phyloP scores from a whole-genome alignment of 2,888 invertebrate species.

The Callinectes sapidus region DNA sequence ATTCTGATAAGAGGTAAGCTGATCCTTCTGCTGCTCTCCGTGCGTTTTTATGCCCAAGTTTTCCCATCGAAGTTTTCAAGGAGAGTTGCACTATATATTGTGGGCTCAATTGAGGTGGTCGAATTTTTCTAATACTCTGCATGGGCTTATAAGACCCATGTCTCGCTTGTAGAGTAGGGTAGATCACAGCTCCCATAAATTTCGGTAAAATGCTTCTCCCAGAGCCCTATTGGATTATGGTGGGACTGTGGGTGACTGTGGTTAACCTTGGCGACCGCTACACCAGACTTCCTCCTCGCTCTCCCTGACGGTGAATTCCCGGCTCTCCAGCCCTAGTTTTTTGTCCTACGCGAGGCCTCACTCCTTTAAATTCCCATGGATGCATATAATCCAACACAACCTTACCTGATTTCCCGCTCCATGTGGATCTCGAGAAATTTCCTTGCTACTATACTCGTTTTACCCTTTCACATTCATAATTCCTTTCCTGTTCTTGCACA shows the following conservation, averaged over 20 bases:
- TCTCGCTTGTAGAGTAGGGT: too few relatives aligned
- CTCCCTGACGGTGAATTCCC: constrained; percentile 30
- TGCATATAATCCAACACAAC: not conserved
- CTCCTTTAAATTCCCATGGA: not conserved
- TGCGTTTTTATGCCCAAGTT: too few relatives aligned
- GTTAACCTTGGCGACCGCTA: constrained; percentile 22
- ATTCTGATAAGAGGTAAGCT: too few relatives aligned
- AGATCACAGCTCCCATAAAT: too few relatives aligned
- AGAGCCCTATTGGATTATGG: not conserved
- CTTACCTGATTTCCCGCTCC: not conserved
- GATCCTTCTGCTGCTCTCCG: too few relatives aligned
- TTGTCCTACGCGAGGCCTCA: not conserved
- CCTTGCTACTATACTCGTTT: not conserved
- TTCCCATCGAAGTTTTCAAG: too few relatives aligned
- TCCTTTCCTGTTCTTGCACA: constrained; percentile 4
- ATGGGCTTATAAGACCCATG: too few relatives aligned
- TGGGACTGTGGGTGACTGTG: not conserved
- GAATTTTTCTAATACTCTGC: too few relatives aligned
- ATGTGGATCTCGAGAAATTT: not conserved
- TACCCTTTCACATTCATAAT: not conserved
- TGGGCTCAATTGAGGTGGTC: too few relatives aligned
- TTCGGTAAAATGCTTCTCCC: too few relatives aligned
- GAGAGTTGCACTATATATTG: too few relatives aligned
- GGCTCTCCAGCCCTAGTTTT: not conserved
- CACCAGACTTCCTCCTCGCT: constrained; percentile 11